These are phyloP conservation scores for Ormyrus labotus DNA, from an alignment of 2,888 invertebrate species.

Conservation along the genomic window DNA sequence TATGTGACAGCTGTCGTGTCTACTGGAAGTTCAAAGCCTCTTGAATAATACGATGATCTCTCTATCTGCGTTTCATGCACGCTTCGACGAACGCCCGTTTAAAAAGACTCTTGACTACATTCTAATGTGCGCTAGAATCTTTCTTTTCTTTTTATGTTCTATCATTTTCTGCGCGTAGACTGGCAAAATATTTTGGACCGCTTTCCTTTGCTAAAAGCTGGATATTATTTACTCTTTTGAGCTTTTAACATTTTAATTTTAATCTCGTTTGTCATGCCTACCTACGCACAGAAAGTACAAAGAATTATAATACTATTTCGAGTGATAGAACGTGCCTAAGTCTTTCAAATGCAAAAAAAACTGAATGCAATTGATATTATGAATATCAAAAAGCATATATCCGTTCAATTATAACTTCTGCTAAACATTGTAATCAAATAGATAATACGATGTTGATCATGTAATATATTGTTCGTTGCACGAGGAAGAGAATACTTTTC, in stretches of 20 bases:
- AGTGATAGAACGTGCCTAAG: conserved; percentile 54
- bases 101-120: conserved; percentile 2
- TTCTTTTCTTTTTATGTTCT: not conserved
- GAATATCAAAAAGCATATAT: not conserved
- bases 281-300: conserved; percentile 41
- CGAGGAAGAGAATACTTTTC: too few species aligned
- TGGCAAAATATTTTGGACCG: conserved; percentile 1
- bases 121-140: not conserved
- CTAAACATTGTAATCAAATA: too few species aligned
- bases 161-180: conserved; percentile 27
- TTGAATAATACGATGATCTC: conserved; percentile 34
- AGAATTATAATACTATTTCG: conserved; percentile 28
- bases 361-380: not conserved
- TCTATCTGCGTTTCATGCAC: conserved; percentile 27
- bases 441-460: conserved; percentile 20
- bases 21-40: not conserved
- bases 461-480: too few species aligned
- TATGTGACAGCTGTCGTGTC: not conserved
- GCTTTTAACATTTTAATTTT: too few species aligned
- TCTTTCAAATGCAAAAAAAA: conserved; percentile 39
- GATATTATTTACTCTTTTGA: too few species aligned
- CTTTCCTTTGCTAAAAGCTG: not conserved
- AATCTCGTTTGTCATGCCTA: not conserved
- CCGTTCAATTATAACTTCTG: too few species aligned
- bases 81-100: conserved; percentile 8